phyloP scores from a whole-genome alignment of 2,888 invertebrate genomes.

The Pyrrhosoma nymphula region DNA sequence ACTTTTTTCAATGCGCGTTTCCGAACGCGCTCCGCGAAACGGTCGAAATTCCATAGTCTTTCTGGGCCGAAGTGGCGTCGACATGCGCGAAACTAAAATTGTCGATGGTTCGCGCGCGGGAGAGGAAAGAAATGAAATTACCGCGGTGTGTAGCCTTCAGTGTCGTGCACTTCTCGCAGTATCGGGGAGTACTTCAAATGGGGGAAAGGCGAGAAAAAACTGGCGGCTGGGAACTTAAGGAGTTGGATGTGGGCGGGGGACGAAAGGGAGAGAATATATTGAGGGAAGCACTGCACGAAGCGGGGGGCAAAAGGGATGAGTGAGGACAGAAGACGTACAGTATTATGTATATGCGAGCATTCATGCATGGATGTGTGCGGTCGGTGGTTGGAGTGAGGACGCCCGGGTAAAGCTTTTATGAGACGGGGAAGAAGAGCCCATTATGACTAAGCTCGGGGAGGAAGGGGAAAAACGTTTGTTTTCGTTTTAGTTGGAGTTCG shows the following conservation, averaged over 20 bases:
- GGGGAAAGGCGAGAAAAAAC: not conserved
- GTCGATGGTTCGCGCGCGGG: not conserved
- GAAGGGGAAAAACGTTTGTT: constrained; percentile 9
- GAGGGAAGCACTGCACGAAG: not conserved
- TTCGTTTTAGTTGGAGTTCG: not conserved
- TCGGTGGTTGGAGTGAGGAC: not conserved
- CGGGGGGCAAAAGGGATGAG: not conserved
- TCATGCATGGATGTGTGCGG: not conserved
- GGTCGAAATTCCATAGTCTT: not conserved
- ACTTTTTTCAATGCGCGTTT: not conserved
- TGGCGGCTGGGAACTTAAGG: not conserved
- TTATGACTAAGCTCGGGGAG: not conserved
- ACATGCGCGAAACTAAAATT: not conserved
- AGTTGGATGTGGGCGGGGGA: too few species aligned
- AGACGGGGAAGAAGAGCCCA: not conserved
- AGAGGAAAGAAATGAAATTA: constrained; percentile 7
- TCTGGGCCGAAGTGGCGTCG: not conserved
- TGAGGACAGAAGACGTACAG: not conserved
- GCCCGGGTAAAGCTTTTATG: not conserved
- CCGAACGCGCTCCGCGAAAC: not conserved
- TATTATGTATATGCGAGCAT: not conserved
- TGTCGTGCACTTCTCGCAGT: not conserved
- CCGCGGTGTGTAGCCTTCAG: not conserved
- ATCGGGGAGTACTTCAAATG: not conserved
- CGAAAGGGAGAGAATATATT: not conserved